Evolutionary conservation across 2,888 invertebrate species (phyloP).

Genomic region (Ormia ochracea): DNA sequence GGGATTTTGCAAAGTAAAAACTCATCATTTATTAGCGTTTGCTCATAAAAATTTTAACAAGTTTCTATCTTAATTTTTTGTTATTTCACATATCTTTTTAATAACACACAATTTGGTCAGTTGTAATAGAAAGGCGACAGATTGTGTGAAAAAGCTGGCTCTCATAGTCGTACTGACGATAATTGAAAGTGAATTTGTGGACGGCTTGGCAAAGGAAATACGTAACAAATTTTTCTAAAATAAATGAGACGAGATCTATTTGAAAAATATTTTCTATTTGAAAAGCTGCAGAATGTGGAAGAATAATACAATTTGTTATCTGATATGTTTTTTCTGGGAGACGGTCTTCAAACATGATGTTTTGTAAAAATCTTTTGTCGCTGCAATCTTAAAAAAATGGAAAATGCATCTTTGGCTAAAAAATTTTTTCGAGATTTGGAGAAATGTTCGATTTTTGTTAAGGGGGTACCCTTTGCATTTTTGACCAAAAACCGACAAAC

Average conservation of each 20-base stretch:
- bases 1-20: constrained; percentile 46
- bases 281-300: background rate
- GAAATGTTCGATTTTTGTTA: no score
- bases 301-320: background rate
- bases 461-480: no score
- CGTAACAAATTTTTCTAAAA: background rate
- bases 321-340: no score
- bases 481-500: no score
- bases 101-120: constrained; percentile 44
- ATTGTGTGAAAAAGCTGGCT: constrained; percentile 46
- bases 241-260: background rate
- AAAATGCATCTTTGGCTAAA: no score
- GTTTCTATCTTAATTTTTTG: constrained; percentile 40
- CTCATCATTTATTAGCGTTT: constrained; percentile 56
- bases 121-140: constrained; percentile 46
- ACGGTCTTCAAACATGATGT: no score
- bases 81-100: background rate
- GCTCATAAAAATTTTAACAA: constrained; percentile 59
- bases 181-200: constrained; percentile 30
- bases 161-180: background rate
- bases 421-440: no score
- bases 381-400: no score
- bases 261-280: background rate
- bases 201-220: background rate
- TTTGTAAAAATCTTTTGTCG: no score